Evolutionary conservation across 2,113 vertebrate genomes (phyloP).

Genomic region (Phainopepla nitens): DNA sequence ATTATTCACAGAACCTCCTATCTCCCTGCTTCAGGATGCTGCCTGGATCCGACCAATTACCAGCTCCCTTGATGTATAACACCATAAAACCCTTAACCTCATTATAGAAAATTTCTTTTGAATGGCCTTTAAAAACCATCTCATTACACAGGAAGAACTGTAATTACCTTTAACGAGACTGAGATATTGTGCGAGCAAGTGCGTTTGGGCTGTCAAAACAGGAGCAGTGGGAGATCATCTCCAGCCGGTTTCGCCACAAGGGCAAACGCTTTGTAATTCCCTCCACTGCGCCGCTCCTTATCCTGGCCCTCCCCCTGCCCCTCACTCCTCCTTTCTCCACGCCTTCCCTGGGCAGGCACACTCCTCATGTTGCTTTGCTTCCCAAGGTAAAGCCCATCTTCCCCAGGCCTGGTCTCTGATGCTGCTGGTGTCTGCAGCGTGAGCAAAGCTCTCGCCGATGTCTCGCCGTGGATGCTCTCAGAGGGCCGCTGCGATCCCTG

Average conservation of each 20-base stretch:
- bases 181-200: conserved; percentile 63
- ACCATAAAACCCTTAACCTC: conserved; percentile 77
- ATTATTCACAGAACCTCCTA: conserved; percentile 45
- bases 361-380: background rate
- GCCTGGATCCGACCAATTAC: conserved; percentile 69
- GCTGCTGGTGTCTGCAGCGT: background rate
- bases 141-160: conserved; percentile 74
- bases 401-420: fast-evolving
- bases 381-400: fast-evolving
- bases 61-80: conserved; percentile 70
- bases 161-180: conserved; percentile 72
- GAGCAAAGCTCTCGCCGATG: background rate
- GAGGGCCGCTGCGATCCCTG: background rate
- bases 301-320: background rate
- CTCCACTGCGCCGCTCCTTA: background rate
- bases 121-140: conserved; percentile 79
- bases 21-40: conserved; percentile 55
- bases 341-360: background rate
- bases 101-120: conserved; percentile 77
- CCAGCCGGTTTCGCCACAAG: background rate
- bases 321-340: background rate
- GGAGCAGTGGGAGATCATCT: conserved; percentile 5
- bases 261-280: background rate
- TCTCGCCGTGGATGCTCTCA: fast-evolving
- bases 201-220: conserved; percentile 54